Evolutionary conservation across 2,113 vertebrate species (phyloP).

Genomic region (Eclectus roratus): DNA sequence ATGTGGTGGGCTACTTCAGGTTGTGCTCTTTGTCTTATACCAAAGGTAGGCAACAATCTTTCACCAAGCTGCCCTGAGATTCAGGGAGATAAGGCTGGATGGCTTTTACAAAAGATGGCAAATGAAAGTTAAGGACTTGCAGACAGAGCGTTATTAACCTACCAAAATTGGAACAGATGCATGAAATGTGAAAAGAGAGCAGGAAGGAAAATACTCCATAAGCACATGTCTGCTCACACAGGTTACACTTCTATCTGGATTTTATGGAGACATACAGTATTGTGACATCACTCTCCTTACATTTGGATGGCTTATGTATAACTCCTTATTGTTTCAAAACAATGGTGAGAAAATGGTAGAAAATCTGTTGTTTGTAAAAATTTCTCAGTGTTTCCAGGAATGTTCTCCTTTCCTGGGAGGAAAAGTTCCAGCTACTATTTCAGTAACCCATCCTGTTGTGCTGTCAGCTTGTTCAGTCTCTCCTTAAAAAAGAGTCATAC

Average conservation of each 20-base stretch:
- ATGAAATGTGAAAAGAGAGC: not conserved
- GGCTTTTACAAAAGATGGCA: not conserved
- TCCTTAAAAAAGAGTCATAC: not conserved
- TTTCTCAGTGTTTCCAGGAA: not conserved
- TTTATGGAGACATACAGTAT: not conserved
- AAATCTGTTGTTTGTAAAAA: slow-evolving; percentile 8
- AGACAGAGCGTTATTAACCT: not conserved
- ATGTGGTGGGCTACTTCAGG: not conserved
- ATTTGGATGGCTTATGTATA: not conserved
- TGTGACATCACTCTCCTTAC: not conserved
- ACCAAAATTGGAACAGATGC: not conserved
- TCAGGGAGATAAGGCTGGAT: not conserved
- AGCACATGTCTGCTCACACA: not conserved
- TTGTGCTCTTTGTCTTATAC: not conserved
- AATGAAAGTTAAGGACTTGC: not conserved
- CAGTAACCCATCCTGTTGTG: not conserved
- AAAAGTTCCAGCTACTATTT: slow-evolving; percentile 21
- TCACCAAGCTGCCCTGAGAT: not conserved
- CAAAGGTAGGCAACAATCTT: not conserved
- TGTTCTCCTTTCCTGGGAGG: not conserved
- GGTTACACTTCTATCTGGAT: not conserved
- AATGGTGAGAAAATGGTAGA: not conserved
- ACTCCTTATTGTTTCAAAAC: not conserved
- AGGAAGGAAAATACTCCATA: not conserved
- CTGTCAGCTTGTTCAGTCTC: not conserved